Conservation (phyloP, 2,797 vertebrate species). For the Chromobotia macracanthus region DNA sequence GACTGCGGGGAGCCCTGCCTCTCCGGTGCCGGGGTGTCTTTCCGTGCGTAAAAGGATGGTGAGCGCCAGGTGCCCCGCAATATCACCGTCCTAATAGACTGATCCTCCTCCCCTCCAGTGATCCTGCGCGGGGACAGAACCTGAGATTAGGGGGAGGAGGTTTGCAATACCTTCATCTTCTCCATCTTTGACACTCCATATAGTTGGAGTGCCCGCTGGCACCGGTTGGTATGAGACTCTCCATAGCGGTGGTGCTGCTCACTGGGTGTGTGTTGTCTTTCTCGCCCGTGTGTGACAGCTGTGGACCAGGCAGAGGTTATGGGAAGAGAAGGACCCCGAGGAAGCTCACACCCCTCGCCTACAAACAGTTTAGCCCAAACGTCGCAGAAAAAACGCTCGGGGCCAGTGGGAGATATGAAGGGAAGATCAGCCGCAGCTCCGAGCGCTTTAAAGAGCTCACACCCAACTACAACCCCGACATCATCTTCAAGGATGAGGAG, state of each 20-base stretch:
- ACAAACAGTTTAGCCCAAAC: conserved; percentile 95
- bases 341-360: conserved; percentile 90
- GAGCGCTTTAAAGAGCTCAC: conserved; percentile 95
- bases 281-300: conserved; percentile 79
- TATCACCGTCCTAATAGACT: conserved; percentile 61
- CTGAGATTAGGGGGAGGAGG: conserved; percentile 54
- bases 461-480: conserved; percentile 96
- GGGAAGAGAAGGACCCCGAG: conserved; percentile 87
- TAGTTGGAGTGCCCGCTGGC: conserved; percentile 62
- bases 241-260: conserved; percentile 79
- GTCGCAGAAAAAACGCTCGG: conserved; percentile 94
- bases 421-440: conserved; percentile 89
- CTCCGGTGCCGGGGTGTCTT: conserved; percentile 76
- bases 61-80: conserved; percentile 75
- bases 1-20: conserved; percentile 22
- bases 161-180: conserved; percentile 53
- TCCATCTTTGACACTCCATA: conserved; percentile 58
- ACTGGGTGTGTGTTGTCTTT: conserved; percentile 81
- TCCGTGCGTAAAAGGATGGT: conserved; percentile 82
- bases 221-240: conserved; percentile 75
- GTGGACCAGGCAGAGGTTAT: conserved; percentile 90
- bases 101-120: conserved; percentile 70
- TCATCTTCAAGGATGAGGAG: conserved; percentile 99
- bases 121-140: conserved; percentile 56
- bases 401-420: conserved; percentile 92